Conservation (phyloP, 2,888 invertebrate genomes). For the Zygaena filipendulae region DNA sequence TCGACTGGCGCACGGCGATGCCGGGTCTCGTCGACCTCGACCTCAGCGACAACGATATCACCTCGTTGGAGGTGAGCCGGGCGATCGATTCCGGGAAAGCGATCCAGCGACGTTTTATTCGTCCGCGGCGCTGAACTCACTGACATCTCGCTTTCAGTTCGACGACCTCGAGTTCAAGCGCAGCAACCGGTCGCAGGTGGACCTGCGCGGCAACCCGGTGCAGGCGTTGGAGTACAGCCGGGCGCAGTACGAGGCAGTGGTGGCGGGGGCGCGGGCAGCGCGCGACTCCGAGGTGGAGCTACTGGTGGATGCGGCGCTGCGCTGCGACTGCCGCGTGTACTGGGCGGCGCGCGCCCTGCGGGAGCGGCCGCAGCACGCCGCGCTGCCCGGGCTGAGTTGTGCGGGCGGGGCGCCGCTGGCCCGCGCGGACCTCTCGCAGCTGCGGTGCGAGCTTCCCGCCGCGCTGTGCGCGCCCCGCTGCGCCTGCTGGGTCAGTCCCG, state of each 20-base stretch:
- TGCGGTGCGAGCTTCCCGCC: conserved; percentile 3
- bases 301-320: conserved; percentile 12
- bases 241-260: conserved; percentile 12
- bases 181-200: conserved; percentile 12
- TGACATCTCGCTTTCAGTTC: conserved; percentile 12
- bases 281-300: not conserved
- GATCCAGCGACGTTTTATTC: too few species aligned
- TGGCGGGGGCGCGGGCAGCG: not conserved
- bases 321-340: conserved; percentile 23
- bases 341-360: conserved; percentile 20
- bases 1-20: conserved; percentile 18
- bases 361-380: conserved; percentile 12
- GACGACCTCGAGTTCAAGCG: conserved; percentile 14
- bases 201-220: conserved; percentile 17
- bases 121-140: too few species aligned
- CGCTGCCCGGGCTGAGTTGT: conserved; percentile 9
- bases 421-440: conserved; percentile 3
- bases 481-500: conserved; percentile 8
- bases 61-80: conserved; percentile 13
- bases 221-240: conserved; percentile 11
- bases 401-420: conserved; percentile 10
- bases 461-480: conserved; percentile 10
- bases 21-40: conserved; percentile 15
- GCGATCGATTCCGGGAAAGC: too few species aligned
- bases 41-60: conserved; percentile 19